Conservation (phyloP, 53 echinoderm and acorn worm genomes). For the Echinarachnius parma region DNA sequence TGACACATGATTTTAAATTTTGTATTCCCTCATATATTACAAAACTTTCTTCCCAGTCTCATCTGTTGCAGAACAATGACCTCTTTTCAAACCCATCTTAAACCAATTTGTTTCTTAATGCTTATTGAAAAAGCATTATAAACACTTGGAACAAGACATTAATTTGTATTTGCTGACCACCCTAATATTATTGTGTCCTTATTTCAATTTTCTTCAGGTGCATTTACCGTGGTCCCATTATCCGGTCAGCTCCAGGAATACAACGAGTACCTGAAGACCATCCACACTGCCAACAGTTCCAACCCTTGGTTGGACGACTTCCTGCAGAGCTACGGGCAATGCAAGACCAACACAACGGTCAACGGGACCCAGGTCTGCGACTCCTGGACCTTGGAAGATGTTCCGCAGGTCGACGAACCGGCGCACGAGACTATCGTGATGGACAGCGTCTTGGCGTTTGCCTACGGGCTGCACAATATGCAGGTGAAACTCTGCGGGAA, state of each 20-base stretch:
- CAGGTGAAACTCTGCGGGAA: conserved; percentile 53
- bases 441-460: conserved; percentile 79
- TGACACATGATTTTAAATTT: too few species aligned
- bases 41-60: too few species aligned
- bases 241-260: conserved; percentile 52
- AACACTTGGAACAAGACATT: too few species aligned
- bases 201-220: conserved; percentile 56
- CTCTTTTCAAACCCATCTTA: too few species aligned
- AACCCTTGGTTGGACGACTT: conserved; percentile 85
- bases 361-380: conserved; percentile 27
- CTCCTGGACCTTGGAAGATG: conserved; percentile 24
- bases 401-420: conserved; percentile 48
- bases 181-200: conserved; percentile 12
- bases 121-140: too few species aligned
- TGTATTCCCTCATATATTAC: too few species aligned
- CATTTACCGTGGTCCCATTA: conserved; percentile 70
- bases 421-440: conserved; percentile 88
- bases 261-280: conserved; percentile 69
- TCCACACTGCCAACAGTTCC: conserved; percentile 32
- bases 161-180: background rate
- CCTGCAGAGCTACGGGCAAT: conserved; percentile 51
- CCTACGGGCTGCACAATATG: conserved; percentile 71
- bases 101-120: too few species aligned
- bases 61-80: too few species aligned
- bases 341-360: background rate